phyloP scores from a whole-genome alignment of 2,888 invertebrate genomes.

The Melinopterus prodromus region DNA sequence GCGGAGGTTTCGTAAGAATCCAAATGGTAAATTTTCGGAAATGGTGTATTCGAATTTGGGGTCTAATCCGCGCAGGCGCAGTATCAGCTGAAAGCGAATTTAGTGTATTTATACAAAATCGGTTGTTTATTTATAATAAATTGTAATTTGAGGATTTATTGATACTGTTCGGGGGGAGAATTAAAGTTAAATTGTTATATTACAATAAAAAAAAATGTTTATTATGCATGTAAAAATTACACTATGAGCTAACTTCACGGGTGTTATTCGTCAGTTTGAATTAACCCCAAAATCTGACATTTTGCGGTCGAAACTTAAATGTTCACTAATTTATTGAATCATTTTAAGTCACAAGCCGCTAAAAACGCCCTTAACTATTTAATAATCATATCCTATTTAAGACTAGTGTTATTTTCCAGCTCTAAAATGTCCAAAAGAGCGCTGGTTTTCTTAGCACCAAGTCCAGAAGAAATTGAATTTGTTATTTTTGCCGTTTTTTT shows the following conservation, averaged over 20 bases:
- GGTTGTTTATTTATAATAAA: no score
- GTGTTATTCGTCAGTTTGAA: not conserved
- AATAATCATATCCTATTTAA: not conserved
- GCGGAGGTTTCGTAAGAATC: not conserved
- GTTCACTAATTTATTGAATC: not conserved
- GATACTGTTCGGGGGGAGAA: no score
- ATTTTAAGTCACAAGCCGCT: not conserved
- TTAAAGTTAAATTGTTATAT: no score
- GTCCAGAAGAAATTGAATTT: conserved; percentile 97
- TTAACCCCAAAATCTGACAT: not conserved
- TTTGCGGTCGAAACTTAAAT: not conserved
- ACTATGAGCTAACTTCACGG: not conserved
- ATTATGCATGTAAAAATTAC: no score
- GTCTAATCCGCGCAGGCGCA: not conserved
- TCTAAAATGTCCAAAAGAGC: conserved; percentile 64
- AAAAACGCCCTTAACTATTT: not conserved
- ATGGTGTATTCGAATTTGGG: not conserved
- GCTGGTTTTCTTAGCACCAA: conserved; percentile 84
- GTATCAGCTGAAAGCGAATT: no score
- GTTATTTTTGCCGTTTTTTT: conserved; percentile 89
- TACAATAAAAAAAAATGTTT: no score
- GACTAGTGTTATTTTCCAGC: not conserved
- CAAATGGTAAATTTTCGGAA: not conserved
- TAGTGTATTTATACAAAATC: no score
- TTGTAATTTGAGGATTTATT: no score